Percentiles rank a stretch among this genome's conserved stretches.
Evolutionary conservation across 2,888 invertebrate genomes (phyloP).

Genomic region (Priocnemis perturbator): DNA sequence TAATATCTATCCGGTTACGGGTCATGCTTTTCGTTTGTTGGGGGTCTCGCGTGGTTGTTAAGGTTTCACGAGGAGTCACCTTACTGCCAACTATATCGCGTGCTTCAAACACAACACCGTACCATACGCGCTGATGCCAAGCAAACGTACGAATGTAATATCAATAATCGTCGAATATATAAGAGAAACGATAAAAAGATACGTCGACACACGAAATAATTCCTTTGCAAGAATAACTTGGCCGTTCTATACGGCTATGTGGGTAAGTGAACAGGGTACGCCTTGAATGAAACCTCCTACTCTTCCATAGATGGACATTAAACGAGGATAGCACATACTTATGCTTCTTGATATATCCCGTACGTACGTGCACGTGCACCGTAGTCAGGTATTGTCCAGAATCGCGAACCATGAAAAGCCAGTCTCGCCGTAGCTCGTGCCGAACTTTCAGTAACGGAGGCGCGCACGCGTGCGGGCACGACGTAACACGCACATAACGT

Average conservation of each 20-base stretch:
- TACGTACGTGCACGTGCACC: constrained; percentile 44
- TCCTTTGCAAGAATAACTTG: too few species aligned
- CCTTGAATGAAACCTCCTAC: constrained; percentile 12
- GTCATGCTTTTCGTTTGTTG: constrained; percentile 56
- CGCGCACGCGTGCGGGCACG: neutral
- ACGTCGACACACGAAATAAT: too few species aligned
- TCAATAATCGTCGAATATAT: neutral
- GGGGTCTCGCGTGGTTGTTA: constrained; percentile 62
- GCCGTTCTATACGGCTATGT: too few species aligned
- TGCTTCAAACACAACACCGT: constrained; percentile 6
- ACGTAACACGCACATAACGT: constrained; percentile 18
- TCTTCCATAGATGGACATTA: constrained; percentile 27
- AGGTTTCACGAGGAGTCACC: constrained; percentile 62
- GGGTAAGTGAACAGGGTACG: too few species aligned
- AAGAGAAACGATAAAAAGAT: neutral
- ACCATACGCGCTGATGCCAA: too few species aligned
- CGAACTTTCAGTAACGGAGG: constrained; percentile 39
- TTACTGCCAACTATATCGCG: constrained; percentile 43
- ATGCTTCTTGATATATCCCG: constrained; percentile 42
- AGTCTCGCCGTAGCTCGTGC: constrained; percentile 58
- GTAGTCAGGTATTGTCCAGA: constrained; percentile 60
- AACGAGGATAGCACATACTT: constrained; percentile 41
- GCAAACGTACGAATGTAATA: constrained; percentile 2
- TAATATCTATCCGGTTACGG: constrained; percentile 63
- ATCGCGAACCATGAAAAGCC: constrained; percentile 65